These are phyloP conservation scores for Anarsia innoxiella DNA, from an alignment of 2,888 invertebrate species.

Conservation along the genomic window DNA sequence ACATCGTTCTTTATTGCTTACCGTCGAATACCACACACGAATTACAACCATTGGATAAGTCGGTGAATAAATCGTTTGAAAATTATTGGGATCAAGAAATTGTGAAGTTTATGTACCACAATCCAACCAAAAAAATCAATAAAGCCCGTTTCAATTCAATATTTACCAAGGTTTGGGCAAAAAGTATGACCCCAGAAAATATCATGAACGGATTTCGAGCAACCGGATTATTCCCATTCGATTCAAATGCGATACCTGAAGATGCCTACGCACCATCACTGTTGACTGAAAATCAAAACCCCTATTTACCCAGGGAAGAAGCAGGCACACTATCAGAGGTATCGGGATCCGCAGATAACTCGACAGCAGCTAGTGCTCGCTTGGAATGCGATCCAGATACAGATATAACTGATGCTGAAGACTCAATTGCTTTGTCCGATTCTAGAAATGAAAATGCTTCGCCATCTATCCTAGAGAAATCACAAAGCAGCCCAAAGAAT, in stretches of 20 bases:
- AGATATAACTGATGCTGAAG: too few species aligned
- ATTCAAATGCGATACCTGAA: conserved; percentile 1
- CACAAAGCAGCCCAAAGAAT: neutral
- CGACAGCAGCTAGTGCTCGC: too few species aligned
- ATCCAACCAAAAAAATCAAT: neutral
- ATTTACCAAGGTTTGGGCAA: neutral
- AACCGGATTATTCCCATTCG: conserved; percentile 1
- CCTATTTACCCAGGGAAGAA: neutral
- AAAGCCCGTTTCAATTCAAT: neutral
- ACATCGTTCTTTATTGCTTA: conserved; percentile 16
- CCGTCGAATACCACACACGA: conserved; percentile 18
- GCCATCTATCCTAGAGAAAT: too few species aligned
- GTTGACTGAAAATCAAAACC: neutral
- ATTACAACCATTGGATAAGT: conserved; percentile 19
- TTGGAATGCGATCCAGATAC: too few species aligned
- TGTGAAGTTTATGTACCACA: neutral
- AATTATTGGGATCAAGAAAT: conserved; percentile 5
- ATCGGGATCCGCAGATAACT: too few species aligned
- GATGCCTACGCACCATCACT: conserved; percentile 1
- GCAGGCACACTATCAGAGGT: neutral
- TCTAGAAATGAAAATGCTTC: too few species aligned
- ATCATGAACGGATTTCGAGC: conserved; percentile 1
- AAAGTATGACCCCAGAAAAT: conserved; percentile 1
- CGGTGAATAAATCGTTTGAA: conserved; percentile 2
- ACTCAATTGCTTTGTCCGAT: too few species aligned